Percentiles rank a stretch among this genome's conserved stretches.
phyloP scores from a whole-genome alignment of 37 sponge, comb jelly and placozoan genomes.

The Theonella swinhoei region DNA sequence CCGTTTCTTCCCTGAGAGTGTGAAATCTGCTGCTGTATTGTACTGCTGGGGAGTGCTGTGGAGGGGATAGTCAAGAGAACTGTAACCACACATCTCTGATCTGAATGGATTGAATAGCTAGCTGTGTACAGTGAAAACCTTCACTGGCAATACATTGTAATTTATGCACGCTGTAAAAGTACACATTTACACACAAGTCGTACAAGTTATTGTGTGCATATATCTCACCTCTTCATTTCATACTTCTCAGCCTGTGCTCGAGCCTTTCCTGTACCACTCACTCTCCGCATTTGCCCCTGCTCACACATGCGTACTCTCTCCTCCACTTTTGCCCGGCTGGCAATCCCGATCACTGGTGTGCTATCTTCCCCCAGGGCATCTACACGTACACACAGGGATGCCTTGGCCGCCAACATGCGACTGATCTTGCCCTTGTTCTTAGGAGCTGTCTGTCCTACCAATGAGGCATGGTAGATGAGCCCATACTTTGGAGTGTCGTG shows the following conservation, averaged over 20 bases:
- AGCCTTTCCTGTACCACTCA: conserved; percentile 85
- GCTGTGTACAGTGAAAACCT: not conserved
- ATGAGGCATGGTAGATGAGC: conserved; percentile 95
- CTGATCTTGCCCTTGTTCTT: conserved; percentile 98
- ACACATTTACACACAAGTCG: not conserved
- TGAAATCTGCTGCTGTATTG: conserved; percentile 68
- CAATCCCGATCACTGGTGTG: conserved; percentile 65
- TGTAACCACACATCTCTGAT: not conserved
- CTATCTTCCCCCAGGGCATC: conserved; percentile 96
- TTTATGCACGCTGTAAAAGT: not conserved
- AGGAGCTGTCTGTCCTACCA: conserved; percentile 90
- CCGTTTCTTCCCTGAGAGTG: conserved; percentile 50
- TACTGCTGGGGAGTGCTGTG: conserved; percentile 67
- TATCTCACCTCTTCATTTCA: conserved; percentile 61
- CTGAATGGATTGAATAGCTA: not conserved
- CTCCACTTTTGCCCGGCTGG: conserved; percentile 81
- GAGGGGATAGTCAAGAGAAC: too few species aligned
- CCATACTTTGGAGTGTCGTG: conserved; percentile 99
- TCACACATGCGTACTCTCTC: conserved; percentile 74
- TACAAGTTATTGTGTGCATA: not conserved
- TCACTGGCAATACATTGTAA: not conserved
- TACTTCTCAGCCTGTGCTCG: conserved; percentile 64
- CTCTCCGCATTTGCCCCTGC: conserved; percentile 51
- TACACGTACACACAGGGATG: conserved; percentile 87
- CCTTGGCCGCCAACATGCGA: conserved; percentile 95